A percentile compares a stretch with the other conserved stretches of the same genome.
Conservation (phyloP, 2,113 vertebrate species). For the Sapayoa aenigma region DNA sequence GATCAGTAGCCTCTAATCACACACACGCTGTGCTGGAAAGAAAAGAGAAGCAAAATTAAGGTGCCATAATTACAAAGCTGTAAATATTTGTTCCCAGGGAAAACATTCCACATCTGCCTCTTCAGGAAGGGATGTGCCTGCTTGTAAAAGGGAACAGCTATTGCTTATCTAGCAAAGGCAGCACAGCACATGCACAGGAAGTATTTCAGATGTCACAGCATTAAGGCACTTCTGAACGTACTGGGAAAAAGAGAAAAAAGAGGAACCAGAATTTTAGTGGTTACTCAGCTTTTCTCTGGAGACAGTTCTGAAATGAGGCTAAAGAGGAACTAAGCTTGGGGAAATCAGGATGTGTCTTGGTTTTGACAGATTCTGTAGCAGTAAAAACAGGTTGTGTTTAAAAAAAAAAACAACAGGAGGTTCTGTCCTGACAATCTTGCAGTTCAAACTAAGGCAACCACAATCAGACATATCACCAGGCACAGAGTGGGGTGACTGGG, state of each 20-base stretch:
- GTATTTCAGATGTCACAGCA: neutral
- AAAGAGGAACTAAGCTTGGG: neutral
- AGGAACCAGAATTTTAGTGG: neutral
- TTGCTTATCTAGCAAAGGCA: slow-evolving; percentile 3
- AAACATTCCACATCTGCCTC: neutral
- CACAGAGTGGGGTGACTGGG: neutral
- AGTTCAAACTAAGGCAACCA: neutral
- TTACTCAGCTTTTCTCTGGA: neutral
- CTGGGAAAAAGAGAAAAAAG: neutral
- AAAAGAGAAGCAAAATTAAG: neutral
- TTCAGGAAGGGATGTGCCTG: neutral
- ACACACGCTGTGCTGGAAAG: neutral
- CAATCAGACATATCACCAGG: neutral
- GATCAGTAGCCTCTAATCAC: neutral
- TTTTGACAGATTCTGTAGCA: fast-evolving
- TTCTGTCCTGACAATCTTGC: neutral
- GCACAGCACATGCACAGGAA: neutral
- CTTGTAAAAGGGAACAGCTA: neutral
- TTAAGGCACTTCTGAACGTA: neutral
- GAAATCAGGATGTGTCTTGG: neutral
- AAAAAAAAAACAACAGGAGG: neutral
- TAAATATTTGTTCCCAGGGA: neutral
- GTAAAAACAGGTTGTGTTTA: neutral
- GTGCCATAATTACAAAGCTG: neutral
- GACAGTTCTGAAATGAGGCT: neutral